A percentile compares a stretch with the other conserved stretches of the same genome.
phyloP scores from a whole-genome alignment of 2,888 invertebrate species.

The Zele albiditarsus region DNA sequence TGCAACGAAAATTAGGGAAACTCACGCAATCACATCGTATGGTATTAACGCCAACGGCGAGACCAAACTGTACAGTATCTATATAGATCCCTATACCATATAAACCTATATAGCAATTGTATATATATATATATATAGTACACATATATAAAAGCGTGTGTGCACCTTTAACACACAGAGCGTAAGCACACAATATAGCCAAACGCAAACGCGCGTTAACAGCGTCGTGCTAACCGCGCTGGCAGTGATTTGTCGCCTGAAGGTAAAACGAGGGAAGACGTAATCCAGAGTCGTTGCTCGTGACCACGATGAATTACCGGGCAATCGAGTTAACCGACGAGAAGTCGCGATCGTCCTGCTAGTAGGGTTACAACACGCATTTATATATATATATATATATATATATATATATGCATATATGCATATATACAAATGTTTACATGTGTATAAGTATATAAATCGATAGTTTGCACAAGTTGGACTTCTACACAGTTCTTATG shows the following conservation, averaged over 20 bases:
- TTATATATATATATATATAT: neutral
- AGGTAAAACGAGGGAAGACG: slow-evolving; percentile 33
- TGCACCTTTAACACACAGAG: neutral
- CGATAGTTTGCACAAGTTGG: neutral
- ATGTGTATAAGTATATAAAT: neutral
- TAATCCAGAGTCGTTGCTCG: slow-evolving; percentile 32
- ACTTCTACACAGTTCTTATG: neutral
- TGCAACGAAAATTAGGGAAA: slow-evolving; percentile 59
- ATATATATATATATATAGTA: neutral
- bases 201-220: slow-evolving; percentile 27
- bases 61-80: neutral
- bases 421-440: neutral
- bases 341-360: slow-evolving; percentile 26
- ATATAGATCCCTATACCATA: too few relatives aligned
- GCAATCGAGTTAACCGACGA: slow-evolving; percentile 31
- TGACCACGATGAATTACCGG: slow-evolving; percentile 36
- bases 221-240: slow-evolving; percentile 19
- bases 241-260: slow-evolving; percentile 33
- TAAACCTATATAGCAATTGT: too few relatives aligned
- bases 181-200: slow-evolving; percentile 5
- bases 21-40: slow-evolving; percentile 58
- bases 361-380: neutral
- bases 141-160: neutral
- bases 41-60: slow-evolving; percentile 4
- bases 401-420: neutral